These are phyloP conservation scores for Siniperca undulata DNA, from an alignment of 2,797 vertebrate genomes.

Conservation along the genomic window DNA sequence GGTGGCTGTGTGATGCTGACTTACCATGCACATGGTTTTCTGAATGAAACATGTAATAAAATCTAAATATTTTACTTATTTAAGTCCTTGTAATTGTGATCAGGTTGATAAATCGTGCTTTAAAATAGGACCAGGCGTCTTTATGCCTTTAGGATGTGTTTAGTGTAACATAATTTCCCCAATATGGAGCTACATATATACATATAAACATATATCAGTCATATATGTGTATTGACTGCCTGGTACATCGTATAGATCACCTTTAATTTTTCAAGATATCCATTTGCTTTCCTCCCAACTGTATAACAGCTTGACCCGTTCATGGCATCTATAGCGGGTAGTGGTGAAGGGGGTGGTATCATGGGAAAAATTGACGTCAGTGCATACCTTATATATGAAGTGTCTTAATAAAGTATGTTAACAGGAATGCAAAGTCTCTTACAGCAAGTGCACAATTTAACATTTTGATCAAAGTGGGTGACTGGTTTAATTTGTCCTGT, in stretches of 20 bases:
- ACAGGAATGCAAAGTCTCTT: constrained; percentile 7
- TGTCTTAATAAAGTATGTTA: not conserved
- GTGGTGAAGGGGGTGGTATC: not conserved
- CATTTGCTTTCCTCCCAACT: not conserved
- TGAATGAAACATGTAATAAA: constrained; percentile 18
- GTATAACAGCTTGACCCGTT: not conserved
- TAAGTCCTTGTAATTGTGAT: constrained; percentile 5
- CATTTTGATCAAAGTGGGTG: constrained; percentile 13
- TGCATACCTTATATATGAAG: not conserved
- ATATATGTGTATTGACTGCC: not conserved
- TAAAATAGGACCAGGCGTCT: constrained; percentile 18
- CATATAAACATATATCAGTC: constrained; percentile 21
- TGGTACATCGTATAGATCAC: not conserved
- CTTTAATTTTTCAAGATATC: constrained; percentile 7
- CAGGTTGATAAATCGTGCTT: not conserved
- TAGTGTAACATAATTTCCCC: constrained; percentile 7
- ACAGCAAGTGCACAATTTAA: not conserved
- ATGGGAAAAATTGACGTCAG: not conserved
- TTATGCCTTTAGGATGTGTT: constrained; percentile 18
- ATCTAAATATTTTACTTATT: not conserved
- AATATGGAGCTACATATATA: not conserved
- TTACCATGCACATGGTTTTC: constrained; percentile 11
- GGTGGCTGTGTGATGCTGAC: constrained; percentile 2
- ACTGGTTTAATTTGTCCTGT: constrained; percentile 32
- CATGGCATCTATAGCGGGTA: not conserved